A percentile compares a stretch with the other conserved stretches of the same genome.
phyloP scores from a whole-genome alignment of 1,140 invertebrate species.

The Cydia splendana region DNA sequence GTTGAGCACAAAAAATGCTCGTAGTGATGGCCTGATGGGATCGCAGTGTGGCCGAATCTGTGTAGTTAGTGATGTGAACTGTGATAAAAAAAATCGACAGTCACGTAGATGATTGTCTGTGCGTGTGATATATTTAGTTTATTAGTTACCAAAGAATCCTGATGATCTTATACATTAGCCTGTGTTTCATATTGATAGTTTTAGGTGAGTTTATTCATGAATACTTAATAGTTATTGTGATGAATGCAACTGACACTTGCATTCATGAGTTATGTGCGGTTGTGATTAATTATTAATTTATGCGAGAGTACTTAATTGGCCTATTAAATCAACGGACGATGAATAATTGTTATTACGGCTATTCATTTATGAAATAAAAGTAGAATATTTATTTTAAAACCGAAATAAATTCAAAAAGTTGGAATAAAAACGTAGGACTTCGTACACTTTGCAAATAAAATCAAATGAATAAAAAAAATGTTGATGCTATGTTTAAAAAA shows the following conservation, averaged over 20 bases:
- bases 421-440: too few relatives aligned
- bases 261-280: slow-evolving; percentile 15
- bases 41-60: slow-evolving; percentile 68
- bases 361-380: neutral
- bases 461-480: too few relatives aligned
- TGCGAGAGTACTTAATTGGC: slow-evolving; percentile 19
- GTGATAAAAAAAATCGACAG: slow-evolving; percentile 73
- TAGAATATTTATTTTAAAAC: too few relatives aligned
- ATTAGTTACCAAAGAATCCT: slow-evolving; percentile 79
- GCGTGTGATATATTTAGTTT: slow-evolving; percentile 76
- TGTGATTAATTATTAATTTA: slow-evolving; percentile 31
- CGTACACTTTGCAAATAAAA: too few relatives aligned
- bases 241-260: slow-evolving; percentile 34
- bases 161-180: slow-evolving; percentile 79
- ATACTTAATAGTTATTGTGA: slow-evolving; percentile 36
- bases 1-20: slow-evolving; percentile 66
- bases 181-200: slow-evolving; percentile 79
- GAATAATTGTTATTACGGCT: neutral
- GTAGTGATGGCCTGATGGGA: slow-evolving; percentile 76
- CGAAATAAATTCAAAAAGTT: too few relatives aligned
- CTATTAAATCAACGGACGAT: slow-evolving; percentile 16
- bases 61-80: slow-evolving; percentile 75
- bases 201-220: slow-evolving; percentile 65
- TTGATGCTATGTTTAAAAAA: too few relatives aligned
- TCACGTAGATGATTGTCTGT: slow-evolving; percentile 72